phyloP scores from a whole-genome alignment of 2,888 invertebrate species.

The Osmoderma eremita region DNA sequence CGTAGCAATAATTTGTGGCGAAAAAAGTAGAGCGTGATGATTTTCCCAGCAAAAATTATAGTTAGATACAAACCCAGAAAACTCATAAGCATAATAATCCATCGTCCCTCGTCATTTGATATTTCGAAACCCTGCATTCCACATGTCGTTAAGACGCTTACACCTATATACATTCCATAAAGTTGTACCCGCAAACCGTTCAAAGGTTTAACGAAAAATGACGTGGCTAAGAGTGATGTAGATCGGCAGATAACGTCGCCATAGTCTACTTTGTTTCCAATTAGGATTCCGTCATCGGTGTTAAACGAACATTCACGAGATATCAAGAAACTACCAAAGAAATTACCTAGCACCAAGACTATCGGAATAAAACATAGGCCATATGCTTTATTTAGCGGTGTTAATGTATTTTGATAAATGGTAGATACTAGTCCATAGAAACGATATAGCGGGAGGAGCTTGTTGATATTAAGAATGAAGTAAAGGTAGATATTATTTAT shows the following conservation, averaged over 20 bases:
- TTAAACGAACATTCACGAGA: conserved; percentile 29
- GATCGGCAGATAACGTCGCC: conserved; percentile 5
- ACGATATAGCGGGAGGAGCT: conserved; percentile 47
- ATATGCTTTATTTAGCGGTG: conserved; percentile 29
- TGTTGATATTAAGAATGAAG: conserved; percentile 43
- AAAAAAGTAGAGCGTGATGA: conserved; percentile 28
- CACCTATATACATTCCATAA: conserved; percentile 34
- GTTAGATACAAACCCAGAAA: conserved; percentile 26
- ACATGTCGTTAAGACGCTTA: conserved; percentile 30
- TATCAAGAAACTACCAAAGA: conserved; percentile 39
- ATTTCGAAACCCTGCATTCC: conserved; percentile 42
- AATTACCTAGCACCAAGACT: conserved; percentile 41
- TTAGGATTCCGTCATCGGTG: neutral
- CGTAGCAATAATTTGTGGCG: conserved; percentile 26
- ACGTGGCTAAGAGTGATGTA: conserved; percentile 21
- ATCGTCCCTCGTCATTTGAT: neutral
- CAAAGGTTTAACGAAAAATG: conserved; percentile 35
- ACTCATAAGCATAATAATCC: conserved; percentile 24
- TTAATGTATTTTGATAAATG: conserved; percentile 42
- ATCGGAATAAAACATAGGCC: conserved; percentile 43
- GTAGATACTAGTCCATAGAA: conserved; percentile 39
- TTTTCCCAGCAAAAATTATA: conserved; percentile 28
- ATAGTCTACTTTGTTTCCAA: neutral
- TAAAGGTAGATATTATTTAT: conserved; percentile 23
- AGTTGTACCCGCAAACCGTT: conserved; percentile 27